phyloP scores from a whole-genome alignment of 2,797 vertebrate genomes.

The Sarcoramphus papa region DNA sequence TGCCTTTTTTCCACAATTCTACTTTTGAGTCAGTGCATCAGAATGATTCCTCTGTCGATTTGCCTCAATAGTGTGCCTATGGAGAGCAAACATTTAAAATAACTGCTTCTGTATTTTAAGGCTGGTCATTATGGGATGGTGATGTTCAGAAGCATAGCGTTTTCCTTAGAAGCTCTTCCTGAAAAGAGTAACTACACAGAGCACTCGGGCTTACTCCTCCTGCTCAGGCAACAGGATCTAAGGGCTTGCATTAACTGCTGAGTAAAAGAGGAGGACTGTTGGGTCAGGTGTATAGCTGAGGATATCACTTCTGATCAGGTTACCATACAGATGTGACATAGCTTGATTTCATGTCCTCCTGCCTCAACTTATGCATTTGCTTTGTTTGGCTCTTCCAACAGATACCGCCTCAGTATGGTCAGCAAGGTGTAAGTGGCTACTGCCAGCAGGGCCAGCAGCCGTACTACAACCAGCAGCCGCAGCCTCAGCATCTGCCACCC shows the following conservation, averaged over 20 bases:
- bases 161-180: neutral
- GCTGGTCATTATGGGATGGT: neutral
- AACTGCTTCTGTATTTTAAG: neutral
- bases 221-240: neutral
- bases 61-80: neutral
- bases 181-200: neutral
- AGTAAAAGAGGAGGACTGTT: neutral
- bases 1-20: neutral
- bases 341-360: neutral
- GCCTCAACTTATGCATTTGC: constrained; percentile 24
- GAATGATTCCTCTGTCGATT: neutral
- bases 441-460: constrained; percentile 87
- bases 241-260: neutral
- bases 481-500: constrained; percentile 84
- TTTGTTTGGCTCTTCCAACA: constrained; percentile 74
- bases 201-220: neutral
- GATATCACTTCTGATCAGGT: neutral
- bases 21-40: neutral
- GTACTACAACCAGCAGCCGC: constrained; percentile 91
- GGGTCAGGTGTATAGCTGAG: neutral
- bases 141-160: neutral
- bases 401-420: constrained; percentile 88
- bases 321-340: neutral
- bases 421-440: constrained; percentile 85
- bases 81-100: neutral